A percentile compares a stretch with the other conserved stretches of the same genome.
These are phyloP conservation scores for Acromyrmex charruanus DNA, from an alignment of 1,140 invertebrate genomes.

Conservation along the genomic window DNA sequence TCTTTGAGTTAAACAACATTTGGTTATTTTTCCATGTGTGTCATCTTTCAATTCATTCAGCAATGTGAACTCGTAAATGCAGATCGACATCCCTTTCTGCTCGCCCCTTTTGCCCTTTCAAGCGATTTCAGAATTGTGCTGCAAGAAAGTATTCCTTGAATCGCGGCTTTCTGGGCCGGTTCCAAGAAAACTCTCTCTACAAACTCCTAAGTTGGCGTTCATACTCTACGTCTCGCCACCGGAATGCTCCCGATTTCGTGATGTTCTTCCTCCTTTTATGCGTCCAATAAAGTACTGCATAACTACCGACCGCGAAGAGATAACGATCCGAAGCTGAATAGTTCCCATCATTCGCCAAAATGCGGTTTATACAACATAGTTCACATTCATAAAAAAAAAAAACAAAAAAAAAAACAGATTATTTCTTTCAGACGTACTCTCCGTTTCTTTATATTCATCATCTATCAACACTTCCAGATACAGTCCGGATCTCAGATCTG, in stretches of 20 bases:
- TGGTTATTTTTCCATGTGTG: neutral
- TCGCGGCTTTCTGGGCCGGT: constrained; percentile 21
- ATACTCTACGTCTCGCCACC: neutral
- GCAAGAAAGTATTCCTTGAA: constrained; percentile 25
- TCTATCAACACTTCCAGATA: neutral
- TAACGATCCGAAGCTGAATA: constrained; percentile 39
- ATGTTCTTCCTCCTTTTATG: constrained; percentile 32
- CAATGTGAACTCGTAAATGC: neutral
- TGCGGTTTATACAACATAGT: constrained; percentile 13
- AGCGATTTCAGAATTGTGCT: neutral
- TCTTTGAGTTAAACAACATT: too few species aligned
- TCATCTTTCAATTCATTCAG: neutral
- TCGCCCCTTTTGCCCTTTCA: neutral
- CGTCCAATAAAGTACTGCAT: constrained; percentile 38
- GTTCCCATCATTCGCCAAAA: constrained; percentile 30
- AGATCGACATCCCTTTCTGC: constrained; percentile 23
- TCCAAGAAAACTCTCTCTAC: constrained; percentile 44
- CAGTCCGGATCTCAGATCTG: too few species aligned
- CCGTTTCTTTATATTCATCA: neutral
- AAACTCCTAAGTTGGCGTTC: constrained; percentile 11
- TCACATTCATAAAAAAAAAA: neutral
- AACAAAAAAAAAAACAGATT: neutral
- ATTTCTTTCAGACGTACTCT: neutral
- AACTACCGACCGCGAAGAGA: constrained; percentile 20
- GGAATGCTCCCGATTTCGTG: constrained; percentile 36